These are phyloP conservation scores for Rhynchopsitta pachyrhyncha DNA, from an alignment of 2,113 vertebrate genomes.

Conservation along the genomic window DNA sequence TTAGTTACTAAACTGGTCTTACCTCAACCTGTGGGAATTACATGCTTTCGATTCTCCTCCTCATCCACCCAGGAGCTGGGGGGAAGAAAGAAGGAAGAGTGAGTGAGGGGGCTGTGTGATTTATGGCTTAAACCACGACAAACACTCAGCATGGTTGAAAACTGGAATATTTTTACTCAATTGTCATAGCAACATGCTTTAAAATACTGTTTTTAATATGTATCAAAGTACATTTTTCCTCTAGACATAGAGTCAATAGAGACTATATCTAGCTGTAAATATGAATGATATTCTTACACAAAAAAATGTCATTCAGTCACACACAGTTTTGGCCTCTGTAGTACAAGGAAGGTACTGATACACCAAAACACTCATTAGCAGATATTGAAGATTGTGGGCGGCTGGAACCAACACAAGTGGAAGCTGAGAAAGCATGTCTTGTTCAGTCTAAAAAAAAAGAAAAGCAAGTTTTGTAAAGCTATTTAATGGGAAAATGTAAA, in stretches of 20 bases:
- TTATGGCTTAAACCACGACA: too few species aligned
- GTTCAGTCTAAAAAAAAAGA: background rate
- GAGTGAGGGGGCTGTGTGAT: too few species aligned
- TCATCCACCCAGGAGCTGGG: too few species aligned
- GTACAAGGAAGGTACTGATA: background rate
- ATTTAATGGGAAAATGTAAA: background rate
- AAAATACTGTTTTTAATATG: background rate
- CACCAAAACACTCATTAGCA: background rate
- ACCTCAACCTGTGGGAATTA: too few species aligned
- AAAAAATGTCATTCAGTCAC: background rate
- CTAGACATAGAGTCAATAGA: background rate
- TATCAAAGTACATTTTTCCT: background rate
- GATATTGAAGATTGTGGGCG: background rate
- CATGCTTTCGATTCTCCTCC: too few species aligned
- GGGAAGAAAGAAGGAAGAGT: too few species aligned
- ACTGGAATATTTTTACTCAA: background rate
- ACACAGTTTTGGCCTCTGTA: background rate
- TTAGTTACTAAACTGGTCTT: too few species aligned
- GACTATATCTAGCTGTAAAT: background rate
- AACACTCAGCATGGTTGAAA: background rate
- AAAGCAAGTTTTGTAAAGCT: background rate
- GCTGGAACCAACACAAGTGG: background rate
- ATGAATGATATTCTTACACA: rapidly evolving
- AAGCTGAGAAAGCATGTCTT: rapidly evolving
- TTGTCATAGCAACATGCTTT: background rate